A percentile compares a stretch with the other conserved stretches of the same genome.
Evolutionary conservation across 2,113 vertebrate genomes (phyloP).

Genomic region (Paradisaea rubra): DNA sequence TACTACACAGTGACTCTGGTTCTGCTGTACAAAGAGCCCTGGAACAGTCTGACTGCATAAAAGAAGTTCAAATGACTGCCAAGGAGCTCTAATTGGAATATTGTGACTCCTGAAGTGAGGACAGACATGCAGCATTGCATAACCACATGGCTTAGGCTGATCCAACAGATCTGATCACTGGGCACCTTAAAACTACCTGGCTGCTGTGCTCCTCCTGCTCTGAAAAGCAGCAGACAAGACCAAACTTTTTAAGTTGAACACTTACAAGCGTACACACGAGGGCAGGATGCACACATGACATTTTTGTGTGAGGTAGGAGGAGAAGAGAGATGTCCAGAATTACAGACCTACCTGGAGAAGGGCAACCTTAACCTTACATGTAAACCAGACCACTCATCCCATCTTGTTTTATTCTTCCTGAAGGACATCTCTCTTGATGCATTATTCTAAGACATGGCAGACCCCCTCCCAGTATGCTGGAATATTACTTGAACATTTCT

Average conservation of each 20-base stretch:
- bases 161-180: neutral
- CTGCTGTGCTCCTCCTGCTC: neutral
- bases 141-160: neutral
- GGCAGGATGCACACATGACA: fast-evolving
- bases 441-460: neutral
- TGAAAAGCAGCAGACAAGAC: neutral
- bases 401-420: neutral
- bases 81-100: neutral
- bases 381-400: neutral
- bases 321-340: neutral
- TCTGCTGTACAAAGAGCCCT: neutral
- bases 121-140: neutral
- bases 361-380: neutral
- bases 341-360: neutral
- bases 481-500: neutral
- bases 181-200: neutral
- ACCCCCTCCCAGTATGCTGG: neutral
- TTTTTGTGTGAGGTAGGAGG: neutral
- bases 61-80: neutral
- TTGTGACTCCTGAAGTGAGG: neutral
- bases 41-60: neutral
- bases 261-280: fast-evolving
- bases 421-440: neutral
- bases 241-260: fast-evolving
- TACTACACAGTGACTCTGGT: neutral